These are phyloP conservation scores for Belonocnema kinseyi DNA, from an alignment of 1,140 invertebrate genomes.

Conservation along the genomic window DNA sequence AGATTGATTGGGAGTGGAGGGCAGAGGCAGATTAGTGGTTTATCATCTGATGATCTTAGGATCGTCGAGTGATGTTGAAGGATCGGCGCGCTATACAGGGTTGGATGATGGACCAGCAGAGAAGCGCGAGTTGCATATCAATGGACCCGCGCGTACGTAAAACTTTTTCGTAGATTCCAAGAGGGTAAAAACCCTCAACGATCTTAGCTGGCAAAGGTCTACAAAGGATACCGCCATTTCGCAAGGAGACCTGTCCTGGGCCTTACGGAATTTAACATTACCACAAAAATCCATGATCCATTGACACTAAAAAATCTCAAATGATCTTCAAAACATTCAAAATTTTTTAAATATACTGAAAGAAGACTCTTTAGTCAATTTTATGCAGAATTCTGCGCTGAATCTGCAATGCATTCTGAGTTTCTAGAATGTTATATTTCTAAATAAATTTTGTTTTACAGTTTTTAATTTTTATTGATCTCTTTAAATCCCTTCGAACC, in stretches of 20 bases:
- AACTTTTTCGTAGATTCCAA: constrained; percentile 67
- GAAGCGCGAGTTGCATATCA: constrained; percentile 67
- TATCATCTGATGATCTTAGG: constrained; percentile 57
- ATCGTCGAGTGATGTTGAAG: constrained; percentile 11
- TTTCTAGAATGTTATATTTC: too few species aligned
- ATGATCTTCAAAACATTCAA: too few species aligned
- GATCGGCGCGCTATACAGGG: constrained; percentile 13
- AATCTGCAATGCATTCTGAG: too few species aligned
- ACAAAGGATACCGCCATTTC: constrained; percentile 63
- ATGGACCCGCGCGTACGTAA: constrained; percentile 61
- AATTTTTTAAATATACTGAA: too few species aligned
- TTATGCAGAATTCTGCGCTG: too few species aligned
- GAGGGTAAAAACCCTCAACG: constrained; percentile 64
- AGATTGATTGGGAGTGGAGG: constrained; percentile 56
- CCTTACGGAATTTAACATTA: constrained; percentile 31
- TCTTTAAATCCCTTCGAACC: too few species aligned
- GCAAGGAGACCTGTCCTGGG: constrained; percentile 39
- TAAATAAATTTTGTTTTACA: too few species aligned
- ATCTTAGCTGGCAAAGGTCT: constrained; percentile 52
- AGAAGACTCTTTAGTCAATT: too few species aligned
- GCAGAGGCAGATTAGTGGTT: constrained; percentile 62
- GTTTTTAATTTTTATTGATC: too few species aligned
- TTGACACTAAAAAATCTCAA: too few species aligned
- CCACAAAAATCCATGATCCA: too few species aligned
- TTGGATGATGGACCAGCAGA: constrained; percentile 54